These are phyloP conservation scores for Synodontis membranacea DNA, from an alignment of 2,113 vertebrate genomes.

Conservation along the genomic window DNA sequence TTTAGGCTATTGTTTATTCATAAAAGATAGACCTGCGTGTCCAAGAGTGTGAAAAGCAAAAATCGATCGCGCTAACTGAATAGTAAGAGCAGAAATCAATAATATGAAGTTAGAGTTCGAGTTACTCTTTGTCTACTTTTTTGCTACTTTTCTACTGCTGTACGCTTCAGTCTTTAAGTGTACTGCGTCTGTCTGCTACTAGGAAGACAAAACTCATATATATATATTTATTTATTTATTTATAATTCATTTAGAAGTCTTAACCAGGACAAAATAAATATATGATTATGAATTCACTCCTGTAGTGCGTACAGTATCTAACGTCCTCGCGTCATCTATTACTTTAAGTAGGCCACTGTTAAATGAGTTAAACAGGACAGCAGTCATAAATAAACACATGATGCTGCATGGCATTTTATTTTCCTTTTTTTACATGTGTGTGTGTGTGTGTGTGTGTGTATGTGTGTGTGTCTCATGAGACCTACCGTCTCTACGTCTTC, in stretches of 20 bases:
- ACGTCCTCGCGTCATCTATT: conserved; percentile 6
- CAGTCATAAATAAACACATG: conserved; percentile 42
- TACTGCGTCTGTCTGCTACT: not conserved
- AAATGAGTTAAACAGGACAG: conserved; percentile 46
- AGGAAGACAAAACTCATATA: not conserved
- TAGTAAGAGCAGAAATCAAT: not conserved
- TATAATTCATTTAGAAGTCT: not conserved
- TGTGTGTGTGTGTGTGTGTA: not conserved
- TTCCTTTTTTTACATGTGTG: not conserved
- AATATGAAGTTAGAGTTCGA: not conserved
- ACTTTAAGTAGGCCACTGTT: conserved; percentile 36
- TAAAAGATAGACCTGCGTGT: not conserved
- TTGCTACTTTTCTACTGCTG: not conserved
- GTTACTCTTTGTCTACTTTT: not conserved
- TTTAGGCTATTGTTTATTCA: not conserved
- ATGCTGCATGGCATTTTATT: conserved; percentile 33
- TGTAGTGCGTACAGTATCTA: not conserved
- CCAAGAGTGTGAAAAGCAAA: not conserved
- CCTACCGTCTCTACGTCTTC: conserved; percentile 25
- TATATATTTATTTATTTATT: too few species aligned
- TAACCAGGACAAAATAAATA: not conserved
- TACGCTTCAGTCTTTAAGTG: too few species aligned
- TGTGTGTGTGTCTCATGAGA: conserved; percentile 24
- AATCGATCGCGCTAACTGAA: not conserved
- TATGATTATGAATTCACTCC: not conserved